A percentile compares a stretch with the other conserved stretches of the same genome.
phyloP scores from a whole-genome alignment of 2,113 vertebrate species.

The Gila orcuttii region DNA sequence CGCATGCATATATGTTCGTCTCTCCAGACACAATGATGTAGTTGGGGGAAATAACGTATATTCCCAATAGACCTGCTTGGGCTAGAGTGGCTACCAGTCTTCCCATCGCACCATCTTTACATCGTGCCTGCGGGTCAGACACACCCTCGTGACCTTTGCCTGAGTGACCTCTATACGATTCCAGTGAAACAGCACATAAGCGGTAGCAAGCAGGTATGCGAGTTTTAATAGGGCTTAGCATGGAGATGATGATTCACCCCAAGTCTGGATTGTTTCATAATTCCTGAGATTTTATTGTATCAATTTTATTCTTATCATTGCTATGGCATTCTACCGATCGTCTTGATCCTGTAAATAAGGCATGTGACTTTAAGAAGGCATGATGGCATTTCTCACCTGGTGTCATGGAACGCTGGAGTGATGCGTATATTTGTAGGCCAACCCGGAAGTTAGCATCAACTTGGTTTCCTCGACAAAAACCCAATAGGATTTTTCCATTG shows the following conservation, averaged over 20 bases:
- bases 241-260: not conserved
- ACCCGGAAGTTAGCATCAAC: not conserved
- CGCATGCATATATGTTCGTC: conserved; percentile 54
- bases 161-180: conserved; percentile 72
- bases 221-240: conserved; percentile 8
- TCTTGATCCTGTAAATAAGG: conserved; percentile 72
- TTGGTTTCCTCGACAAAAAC: not conserved
- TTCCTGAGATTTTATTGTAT: too few species aligned
- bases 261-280: too few species aligned
- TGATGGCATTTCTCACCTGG: conserved; percentile 69
- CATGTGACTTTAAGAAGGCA: conserved; percentile 66
- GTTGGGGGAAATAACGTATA: conserved; percentile 36
- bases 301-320: conserved; percentile 24
- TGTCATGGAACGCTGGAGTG: conserved; percentile 8
- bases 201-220: not conserved
- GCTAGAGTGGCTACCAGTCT: conserved; percentile 72
- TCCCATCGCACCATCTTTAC: conserved; percentile 70
- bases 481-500: not conserved
- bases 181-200: conserved; percentile 46
- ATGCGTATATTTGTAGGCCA: not conserved
- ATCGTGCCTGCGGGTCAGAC: conserved; percentile 50
- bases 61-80: conserved; percentile 61
- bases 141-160: conserved; percentile 53
- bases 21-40: conserved; percentile 37
- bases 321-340: conserved; percentile 52